Evolutionary conservation across 1,140 invertebrate genomes (phyloP).

Genomic region (silkworm (Bombyx mori)): DNA sequence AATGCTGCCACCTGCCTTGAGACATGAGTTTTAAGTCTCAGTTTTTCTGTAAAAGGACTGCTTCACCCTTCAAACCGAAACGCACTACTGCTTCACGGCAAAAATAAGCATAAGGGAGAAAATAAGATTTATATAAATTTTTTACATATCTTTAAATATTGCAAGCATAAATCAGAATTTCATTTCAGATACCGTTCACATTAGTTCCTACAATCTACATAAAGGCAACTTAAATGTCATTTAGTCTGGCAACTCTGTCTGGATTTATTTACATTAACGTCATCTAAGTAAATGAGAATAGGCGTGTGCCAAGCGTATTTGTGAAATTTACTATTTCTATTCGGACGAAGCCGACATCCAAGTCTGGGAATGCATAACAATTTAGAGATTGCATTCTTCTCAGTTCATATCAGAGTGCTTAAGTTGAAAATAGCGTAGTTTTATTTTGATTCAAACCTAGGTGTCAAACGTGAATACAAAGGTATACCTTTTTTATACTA

Average conservation of each 20-base stretch:
- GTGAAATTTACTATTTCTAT: slow-evolving; percentile 34
- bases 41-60: too few relatives aligned
- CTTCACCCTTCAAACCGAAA: too few relatives aligned
- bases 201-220: neutral
- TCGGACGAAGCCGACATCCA: slow-evolving; percentile 18
- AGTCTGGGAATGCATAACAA: slow-evolving; percentile 8
- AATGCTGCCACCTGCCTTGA: too few relatives aligned
- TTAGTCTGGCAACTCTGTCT: slow-evolving; percentile 38
- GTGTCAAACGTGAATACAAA: too few relatives aligned
- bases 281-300: slow-evolving; percentile 51
- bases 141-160: too few relatives aligned
- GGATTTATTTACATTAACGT: slow-evolving; percentile 46
- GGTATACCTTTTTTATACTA: too few relatives aligned
- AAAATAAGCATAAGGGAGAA: too few relatives aligned
- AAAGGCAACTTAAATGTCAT: slow-evolving; percentile 19
- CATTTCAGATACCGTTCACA: neutral
- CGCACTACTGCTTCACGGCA: too few relatives aligned
- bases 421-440: slow-evolving; percentile 8
- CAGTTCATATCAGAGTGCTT: neutral
- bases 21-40: too few relatives aligned
- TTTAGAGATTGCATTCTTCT: slow-evolving; percentile 12
- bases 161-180: neutral
- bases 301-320: slow-evolving; percentile 30
- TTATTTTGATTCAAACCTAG: too few relatives aligned
- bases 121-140: too few relatives aligned